phyloP scores from a whole-genome alignment of 1,140 invertebrate genomes.

The Hyposmocoma kahamanoa region DNA sequence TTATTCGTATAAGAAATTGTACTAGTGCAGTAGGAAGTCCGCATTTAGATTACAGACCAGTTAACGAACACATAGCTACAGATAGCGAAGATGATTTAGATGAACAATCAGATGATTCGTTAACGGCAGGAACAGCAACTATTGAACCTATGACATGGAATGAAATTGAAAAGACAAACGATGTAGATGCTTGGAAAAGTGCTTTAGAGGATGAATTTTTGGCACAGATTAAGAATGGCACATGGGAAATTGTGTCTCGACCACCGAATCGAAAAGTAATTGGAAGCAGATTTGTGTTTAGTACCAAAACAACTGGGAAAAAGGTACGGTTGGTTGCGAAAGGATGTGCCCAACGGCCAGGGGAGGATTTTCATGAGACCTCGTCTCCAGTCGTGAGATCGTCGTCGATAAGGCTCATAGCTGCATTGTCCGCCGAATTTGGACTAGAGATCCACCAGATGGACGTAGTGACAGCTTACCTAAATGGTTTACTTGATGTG shows the following conservation, averaged over 20 bases:
- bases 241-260: conserved; percentile 29
- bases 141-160: conserved; percentile 15
- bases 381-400: conserved; percentile 33
- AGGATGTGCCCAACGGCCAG: conserved; percentile 29
- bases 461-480: conserved; percentile 41
- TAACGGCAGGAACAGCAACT: conserved; percentile 9
- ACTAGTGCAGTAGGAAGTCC: conserved; percentile 12
- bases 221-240: conserved; percentile 36
- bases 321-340: conserved; percentile 34
- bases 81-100: conserved; percentile 7
- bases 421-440: conserved; percentile 29
- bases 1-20: conserved; percentile 11
- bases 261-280: conserved; percentile 23
- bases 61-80: conserved; percentile 1
- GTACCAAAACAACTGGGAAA: conserved; percentile 24
- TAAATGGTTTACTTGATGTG: conserved; percentile 40
- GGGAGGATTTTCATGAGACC: conserved; percentile 30
- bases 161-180: conserved; percentile 11
- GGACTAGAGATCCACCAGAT: conserved; percentile 37
- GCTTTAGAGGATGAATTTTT: conserved; percentile 35
- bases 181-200: conserved; percentile 22
- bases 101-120: conserved; percentile 6
- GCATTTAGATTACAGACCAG: conserved; percentile 9
- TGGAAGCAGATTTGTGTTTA: conserved; percentile 22
- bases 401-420: conserved; percentile 21